These are phyloP conservation scores for Choloepus hoffmanni DNA, from an alignment of 2,113 vertebrate genomes.

Conservation along the genomic window DNA sequence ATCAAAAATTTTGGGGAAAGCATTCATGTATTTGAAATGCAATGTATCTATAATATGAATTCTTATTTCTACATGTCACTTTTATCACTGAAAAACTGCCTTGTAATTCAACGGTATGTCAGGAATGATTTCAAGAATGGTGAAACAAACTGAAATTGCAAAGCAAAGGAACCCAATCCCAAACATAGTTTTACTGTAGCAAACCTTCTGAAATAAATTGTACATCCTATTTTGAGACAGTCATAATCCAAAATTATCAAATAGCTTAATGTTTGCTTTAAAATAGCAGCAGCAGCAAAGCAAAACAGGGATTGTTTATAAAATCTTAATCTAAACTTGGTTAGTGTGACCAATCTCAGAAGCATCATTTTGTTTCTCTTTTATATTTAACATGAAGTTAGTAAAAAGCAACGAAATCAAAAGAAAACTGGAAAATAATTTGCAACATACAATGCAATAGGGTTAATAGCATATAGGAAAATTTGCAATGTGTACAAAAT, in stretches of 20 bases:
- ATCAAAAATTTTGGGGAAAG: background rate
- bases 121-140: slow-evolving; percentile 2
- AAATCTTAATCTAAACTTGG: background rate
- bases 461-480: slow-evolving; percentile 12
- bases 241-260: slow-evolving; percentile 7
- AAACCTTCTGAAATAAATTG: background rate
- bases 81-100: slow-evolving; percentile 35
- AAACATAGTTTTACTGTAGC: background rate
- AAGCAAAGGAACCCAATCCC: background rate
- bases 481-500: background rate
- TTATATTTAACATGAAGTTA: slow-evolving; percentile 56
- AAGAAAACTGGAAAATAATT: slow-evolving; percentile 58
- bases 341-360: background rate
- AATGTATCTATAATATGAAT: background rate
- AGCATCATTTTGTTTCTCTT: background rate
- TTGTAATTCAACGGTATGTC: background rate
- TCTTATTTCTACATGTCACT: background rate
- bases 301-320: background rate
- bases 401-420: slow-evolving; percentile 66
- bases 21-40: background rate
- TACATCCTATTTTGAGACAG: background rate
- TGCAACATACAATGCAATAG: slow-evolving; percentile 31
- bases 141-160: background rate
- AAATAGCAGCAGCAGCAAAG: slow-evolving; percentile 4
- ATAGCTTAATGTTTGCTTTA: slow-evolving; percentile 13